Base-by-base conservation (phyloP, 2,113 vertebrate genomes). In the Hiodon alosoides region DNA sequence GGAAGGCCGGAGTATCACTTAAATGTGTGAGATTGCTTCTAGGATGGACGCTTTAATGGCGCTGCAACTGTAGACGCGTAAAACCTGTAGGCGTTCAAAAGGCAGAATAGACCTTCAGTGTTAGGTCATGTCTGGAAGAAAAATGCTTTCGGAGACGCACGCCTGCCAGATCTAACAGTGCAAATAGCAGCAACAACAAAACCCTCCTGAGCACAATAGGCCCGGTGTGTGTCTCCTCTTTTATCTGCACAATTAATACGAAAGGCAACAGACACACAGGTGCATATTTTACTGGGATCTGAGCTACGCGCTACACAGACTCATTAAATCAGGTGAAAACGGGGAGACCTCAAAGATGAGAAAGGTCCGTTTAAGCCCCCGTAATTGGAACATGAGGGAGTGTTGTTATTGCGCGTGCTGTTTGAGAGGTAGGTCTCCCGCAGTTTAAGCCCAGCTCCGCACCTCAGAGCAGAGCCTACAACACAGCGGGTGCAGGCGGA, bases 351-450 rank as follows among this genome's bases (percentile, higher is more conserved):
- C 31, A 87, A 86, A 71, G 85, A 86, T 81, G 82, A 79, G 89
- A 90, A 88, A 90, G 87, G 85, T 86, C 83, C 79, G 76, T 87
- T 89, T 89, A 90, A 88, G 82, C 85, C 83, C 83, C 84, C 90
- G 90, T 91, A 91, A 91, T 91, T 90, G 91, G 78, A 69, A 81
- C 73, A 73, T 65, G 65, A 75, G 69, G 82, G 79, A 81, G 31
- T 31, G 31, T 31, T 31, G 31, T 31, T 57, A 2, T 2, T 5
- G 54, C 10, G 2, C 31, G 58, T 61, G 71, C 51, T 72, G 57
- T 62, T 31, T 31, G 58, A 72, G 52, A 69, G 62, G 51, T 47
- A 62, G 52, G 51, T 71, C 53, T 66, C 46, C 4, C 3, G 52
- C 60, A 69, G 76, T 67, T 67, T 73, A 78, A 75, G 31, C 31